Evolutionary conservation across 2,797 vertebrate species (phyloP), one percentile per base, ranked within the genome.

Genomic region (Momotus momota): DNA sequence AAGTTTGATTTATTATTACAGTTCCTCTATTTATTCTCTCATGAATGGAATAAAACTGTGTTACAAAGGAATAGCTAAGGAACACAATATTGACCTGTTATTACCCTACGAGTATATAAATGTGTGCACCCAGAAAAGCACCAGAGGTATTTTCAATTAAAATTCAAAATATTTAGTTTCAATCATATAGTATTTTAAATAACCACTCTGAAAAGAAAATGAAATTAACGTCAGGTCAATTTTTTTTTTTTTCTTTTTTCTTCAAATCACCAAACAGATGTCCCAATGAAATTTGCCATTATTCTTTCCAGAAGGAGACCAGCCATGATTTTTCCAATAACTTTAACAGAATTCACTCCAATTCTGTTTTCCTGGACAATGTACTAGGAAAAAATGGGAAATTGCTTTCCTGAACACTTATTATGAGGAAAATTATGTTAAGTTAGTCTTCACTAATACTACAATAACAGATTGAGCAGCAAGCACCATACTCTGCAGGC

Each of bases 311-410:
- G 67, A 9, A 93, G 77, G 45, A 96, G 4, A 93, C n/a, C 13
- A 88, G 75, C 65, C 49, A 61, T 88, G 60, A 84, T 52, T 94
- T 95, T 94, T 93, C 93, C 93, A 95, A 40, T 88, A 96, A 94
- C 83, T 90, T 94, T 9, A 93, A 85, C 71, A 93, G 58, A 94
- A 81, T 83, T 74, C 40, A 70, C 78, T 94, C 74, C 43, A 86
- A 69, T 69, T 94, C 69, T 71, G 31, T 55, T 97, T 94, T 95
- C 88, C 91, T 96, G 90, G 94, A 95, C 82, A 90, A 86, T 1
- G 3, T 54, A 77, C 41, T 85, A 90, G 95, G 94, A 96, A 97
- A 97, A 90, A 94, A 81, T 13, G 55, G 86, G 54, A 92, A 94
- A 87, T 0, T 60, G 20, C 55, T 92, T 91, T 90, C 64, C 61